Percentiles rank a stretch among this genome's conserved stretches.
Evolutionary conservation across 2,797 vertebrate species (phyloP).

Genomic region (Centroberyx gerrardi): DNA sequence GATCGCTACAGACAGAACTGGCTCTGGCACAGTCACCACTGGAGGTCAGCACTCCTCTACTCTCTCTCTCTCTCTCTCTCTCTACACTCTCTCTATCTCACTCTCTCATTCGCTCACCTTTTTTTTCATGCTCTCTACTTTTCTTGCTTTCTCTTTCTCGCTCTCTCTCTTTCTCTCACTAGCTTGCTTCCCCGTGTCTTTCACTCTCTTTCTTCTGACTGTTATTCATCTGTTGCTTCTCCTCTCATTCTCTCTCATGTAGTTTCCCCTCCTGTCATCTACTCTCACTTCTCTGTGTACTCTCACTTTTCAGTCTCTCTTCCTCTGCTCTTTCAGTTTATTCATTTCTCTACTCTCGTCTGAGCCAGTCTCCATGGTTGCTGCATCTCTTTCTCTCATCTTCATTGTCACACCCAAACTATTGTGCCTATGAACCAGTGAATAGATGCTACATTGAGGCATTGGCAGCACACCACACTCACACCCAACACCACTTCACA

Average conservation of each 20-base stretch:
- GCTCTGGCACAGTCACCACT: conserved; percentile 88
- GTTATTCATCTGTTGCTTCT: no score
- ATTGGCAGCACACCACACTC: no score
- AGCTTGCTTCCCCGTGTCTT: no score
- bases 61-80: conserved; percentile 3
- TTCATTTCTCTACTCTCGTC: background rate
- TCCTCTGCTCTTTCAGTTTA: background rate
- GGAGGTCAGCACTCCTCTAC: conserved; percentile 84
- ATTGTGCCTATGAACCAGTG: background rate
- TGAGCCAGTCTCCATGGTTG: background rate
- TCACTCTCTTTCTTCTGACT: no score
- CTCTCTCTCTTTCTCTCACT: background rate
- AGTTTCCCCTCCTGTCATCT: background rate
- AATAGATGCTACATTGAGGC: background rate
- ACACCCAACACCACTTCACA: background rate
- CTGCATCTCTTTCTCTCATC: background rate
- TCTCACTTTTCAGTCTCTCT: background rate
- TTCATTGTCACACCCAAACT: background rate
- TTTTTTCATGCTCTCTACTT: background rate
- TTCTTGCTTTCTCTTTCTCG: no score
- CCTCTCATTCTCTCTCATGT: background rate
- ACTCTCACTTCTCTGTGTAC: background rate
- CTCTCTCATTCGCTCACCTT: background rate
- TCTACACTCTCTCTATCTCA: conserved; percentile 6
- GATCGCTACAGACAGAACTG: conserved; percentile 90